Base-by-base conservation (phyloP, 2,113 vertebrate genomes). In the Aythya baeri region DNA sequence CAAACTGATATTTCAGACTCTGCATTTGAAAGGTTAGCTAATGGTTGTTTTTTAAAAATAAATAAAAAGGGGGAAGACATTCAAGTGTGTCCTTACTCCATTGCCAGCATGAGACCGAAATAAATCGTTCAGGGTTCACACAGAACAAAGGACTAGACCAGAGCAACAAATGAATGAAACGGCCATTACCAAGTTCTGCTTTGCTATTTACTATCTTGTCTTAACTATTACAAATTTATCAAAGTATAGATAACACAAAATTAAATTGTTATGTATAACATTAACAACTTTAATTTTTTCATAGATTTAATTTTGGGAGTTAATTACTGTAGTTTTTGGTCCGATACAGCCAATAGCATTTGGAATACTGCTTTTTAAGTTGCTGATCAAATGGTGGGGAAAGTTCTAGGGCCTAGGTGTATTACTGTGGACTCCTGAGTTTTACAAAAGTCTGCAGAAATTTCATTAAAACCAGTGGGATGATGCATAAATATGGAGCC, bases 1-100 rank as follows among this genome's bases (percentile, higher is more conserved):
- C 99, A 99, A 95, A 99, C 99, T 4, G 98, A 99, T 86, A 98
- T 99, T 91, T 99, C 99, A 14, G 98, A 98, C 90, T 98, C 98
- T 87, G 98, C 98, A 7, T 98, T 98, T 98, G 98, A 98, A 97
- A 98, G 98, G 98, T 98, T 94, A 77, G 97, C 97, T 83, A 66
- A 88, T 34, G 91, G n/a, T 52, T 82, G 17, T 49, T 92, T 68
- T 38, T 11, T 68, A 27, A 38, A 67, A 43, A 57, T 46, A 17
- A 34, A 17, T 25, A 9, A 29, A 20, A 41, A 17, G 23, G 4
- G 3, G 6, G 9, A 3, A 5, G 76, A 4, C 17, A 50, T 41
- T 89, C 16, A 77, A 34, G 36, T 4, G 1, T 55, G 6, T 75
- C 11, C 46, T 90, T 91, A 65, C 16, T 78, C 21, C 5, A 2